Conservation (phyloP, 2,113 vertebrate genomes). For the Choloepus hoffmanni region DNA sequence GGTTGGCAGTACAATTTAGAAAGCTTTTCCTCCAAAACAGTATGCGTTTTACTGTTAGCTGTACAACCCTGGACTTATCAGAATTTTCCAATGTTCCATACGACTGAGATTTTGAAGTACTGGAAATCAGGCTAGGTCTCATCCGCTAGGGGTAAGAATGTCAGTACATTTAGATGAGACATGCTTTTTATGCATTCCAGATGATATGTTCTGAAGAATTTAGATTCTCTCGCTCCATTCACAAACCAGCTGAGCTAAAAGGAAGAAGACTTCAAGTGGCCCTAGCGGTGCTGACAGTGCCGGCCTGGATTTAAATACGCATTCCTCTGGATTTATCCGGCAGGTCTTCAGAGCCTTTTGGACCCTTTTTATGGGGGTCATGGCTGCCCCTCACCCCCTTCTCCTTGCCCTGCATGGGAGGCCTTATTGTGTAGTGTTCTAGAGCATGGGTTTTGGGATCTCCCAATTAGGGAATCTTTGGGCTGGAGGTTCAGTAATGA, state of each 20-base stretch:
- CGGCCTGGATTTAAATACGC: not conserved
- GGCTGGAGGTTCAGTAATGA: not conserved
- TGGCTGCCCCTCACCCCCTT: no score
- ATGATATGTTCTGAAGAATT: not conserved
- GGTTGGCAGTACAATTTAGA: not conserved
- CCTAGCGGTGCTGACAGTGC: not conserved
- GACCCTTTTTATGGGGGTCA: not conserved
- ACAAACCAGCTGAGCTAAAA: not conserved
- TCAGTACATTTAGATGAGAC: not conserved
- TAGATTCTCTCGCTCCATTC: not conserved
- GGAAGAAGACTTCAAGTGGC: not conserved
- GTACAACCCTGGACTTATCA: not conserved
- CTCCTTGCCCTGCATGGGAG: not conserved
- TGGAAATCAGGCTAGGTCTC: not conserved
- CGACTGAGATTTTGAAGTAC: not conserved
- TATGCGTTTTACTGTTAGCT: not conserved
- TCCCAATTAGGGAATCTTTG: not conserved
- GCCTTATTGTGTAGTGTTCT: not conserved
- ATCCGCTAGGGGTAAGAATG: not conserved
- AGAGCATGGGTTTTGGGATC: not conserved
- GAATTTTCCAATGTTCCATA: not conserved
- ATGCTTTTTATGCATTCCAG: not conserved
- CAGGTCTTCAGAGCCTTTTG: not conserved
- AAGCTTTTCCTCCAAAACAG: constrained; percentile 17
- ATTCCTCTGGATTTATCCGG: not conserved